phyloP scores from a whole-genome alignment of 2,888 invertebrate genomes.

The Imbricaverruca yamaguchii region DNA sequence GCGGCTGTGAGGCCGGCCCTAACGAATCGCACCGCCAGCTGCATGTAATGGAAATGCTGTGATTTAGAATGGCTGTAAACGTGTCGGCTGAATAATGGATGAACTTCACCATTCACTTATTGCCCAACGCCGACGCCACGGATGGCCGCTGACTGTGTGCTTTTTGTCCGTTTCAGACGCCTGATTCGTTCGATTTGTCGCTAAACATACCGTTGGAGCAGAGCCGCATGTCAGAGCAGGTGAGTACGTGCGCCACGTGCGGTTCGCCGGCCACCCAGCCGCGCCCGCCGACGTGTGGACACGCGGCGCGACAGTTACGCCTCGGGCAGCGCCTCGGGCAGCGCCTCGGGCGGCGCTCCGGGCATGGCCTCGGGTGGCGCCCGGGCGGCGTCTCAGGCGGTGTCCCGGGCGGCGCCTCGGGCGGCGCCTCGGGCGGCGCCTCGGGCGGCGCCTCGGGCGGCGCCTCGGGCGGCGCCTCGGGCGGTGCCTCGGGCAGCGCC shows the following conservation, averaged over 20 bases:
- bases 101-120: slow-evolving; percentile 1
- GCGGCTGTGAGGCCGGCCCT: not conserved
- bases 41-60: not conserved
- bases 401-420: too few species aligned
- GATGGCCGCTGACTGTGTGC: not conserved
- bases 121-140: not conserved
- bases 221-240: slow-evolving; percentile 14
- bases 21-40: not conserved
- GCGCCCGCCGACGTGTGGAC: too few species aligned
- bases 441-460: too few species aligned
- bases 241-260: not conserved
- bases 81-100: slow-evolving; percentile 1
- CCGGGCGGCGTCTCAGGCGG: too few species aligned
- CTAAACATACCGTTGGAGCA: slow-evolving; percentile 14
- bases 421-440: too few species aligned
- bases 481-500: too few species aligned
- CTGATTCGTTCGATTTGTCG: not conserved
- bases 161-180: not conserved
- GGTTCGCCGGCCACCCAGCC: too few species aligned
- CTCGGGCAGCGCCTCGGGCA: too few species aligned
- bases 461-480: too few species aligned
- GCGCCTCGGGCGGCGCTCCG: too few species aligned
- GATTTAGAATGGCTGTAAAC: not conserved
- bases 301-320: too few species aligned
- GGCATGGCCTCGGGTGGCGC: too few species aligned